Conservation (phyloP, 1,140 invertebrate species). For the Drosophila baimaii region DNA sequence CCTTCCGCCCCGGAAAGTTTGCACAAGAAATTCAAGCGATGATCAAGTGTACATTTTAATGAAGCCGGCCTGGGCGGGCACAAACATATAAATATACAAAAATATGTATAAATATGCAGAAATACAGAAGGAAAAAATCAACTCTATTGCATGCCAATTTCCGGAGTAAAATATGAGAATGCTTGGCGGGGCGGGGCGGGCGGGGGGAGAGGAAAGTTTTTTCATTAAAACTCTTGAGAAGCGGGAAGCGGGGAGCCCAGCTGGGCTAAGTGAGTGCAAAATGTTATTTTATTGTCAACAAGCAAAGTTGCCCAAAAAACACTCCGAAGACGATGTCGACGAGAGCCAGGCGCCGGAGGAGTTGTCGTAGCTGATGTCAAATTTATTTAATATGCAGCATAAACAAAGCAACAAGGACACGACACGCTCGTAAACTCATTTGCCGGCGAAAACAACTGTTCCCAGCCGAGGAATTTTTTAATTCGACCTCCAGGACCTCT, state of each 20-base stretch:
- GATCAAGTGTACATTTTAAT: constrained; percentile 81
- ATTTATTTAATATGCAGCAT: constrained; percentile 81
- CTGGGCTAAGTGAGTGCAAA: constrained; percentile 81
- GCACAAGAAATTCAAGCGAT: constrained; percentile 76
- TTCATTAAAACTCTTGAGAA: constrained; percentile 76
- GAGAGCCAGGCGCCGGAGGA: constrained; percentile 32
- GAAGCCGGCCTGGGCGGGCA: constrained; percentile 33
- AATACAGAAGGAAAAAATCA: constrained; percentile 40
- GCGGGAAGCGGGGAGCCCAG: constrained; percentile 49
- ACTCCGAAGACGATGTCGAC: constrained; percentile 19
- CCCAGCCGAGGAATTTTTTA: constrained; percentile 63
- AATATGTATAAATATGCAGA: constrained; percentile 11
- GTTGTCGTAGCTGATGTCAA: constrained; percentile 63
- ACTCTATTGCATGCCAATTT: constrained; percentile 70
- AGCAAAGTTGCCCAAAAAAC: constrained; percentile 65
- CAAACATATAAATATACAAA: neutral
- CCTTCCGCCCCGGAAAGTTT: constrained; percentile 51
- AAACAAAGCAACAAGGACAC: constrained; percentile 67
- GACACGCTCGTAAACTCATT: constrained; percentile 82
- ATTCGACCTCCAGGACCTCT: constrained; percentile 74
- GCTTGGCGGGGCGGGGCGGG: constrained; percentile 21
- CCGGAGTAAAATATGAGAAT: constrained; percentile 37
- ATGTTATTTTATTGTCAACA: constrained; percentile 83
- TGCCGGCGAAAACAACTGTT: constrained; percentile 44
- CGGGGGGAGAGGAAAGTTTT: constrained; percentile 63